phyloP scores from a whole-genome alignment of 2,888 invertebrate genomes.

The Eurytoma californica region DNA sequence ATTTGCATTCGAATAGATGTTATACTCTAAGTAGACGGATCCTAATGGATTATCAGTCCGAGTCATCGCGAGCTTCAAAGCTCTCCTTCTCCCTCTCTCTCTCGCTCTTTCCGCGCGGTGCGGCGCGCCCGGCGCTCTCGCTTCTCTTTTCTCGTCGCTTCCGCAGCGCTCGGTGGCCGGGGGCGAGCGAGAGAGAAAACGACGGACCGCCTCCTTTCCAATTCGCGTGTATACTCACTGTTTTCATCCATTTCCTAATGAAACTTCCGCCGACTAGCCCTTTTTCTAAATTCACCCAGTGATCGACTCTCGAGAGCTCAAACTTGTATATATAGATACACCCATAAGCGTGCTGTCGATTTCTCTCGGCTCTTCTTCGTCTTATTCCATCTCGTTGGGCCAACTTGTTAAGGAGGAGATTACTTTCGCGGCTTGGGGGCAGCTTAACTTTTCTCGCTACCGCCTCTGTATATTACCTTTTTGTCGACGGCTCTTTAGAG shows the following conservation, averaged over 20 bases:
- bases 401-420: conserved; percentile 44
- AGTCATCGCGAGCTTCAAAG: conserved; percentile 75
- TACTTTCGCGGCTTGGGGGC: conserved; percentile 37
- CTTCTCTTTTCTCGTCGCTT: conserved; percentile 54
- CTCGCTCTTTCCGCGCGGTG: conserved; percentile 58
- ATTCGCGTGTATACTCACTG: conserved; percentile 69
- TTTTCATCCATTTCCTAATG: conserved; percentile 73
- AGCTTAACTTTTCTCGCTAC: conserved; percentile 24
- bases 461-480: conserved; percentile 13
- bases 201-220: conserved; percentile 66
- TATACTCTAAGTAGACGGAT: conserved; percentile 75
- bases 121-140: conserved; percentile 9
- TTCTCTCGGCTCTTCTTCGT: not conserved
- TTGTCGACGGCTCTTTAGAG: not conserved
- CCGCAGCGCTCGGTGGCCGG: conserved; percentile 49
- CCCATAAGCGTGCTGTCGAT: not conserved
- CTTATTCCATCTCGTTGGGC: conserved; percentile 11
- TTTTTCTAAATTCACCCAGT: conserved; percentile 69
- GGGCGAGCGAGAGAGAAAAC: conserved; percentile 17
- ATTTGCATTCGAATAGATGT: conserved; percentile 76
- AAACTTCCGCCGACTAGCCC: conserved; percentile 67
- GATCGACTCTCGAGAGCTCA: conserved; percentile 59
- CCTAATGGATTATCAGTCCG: conserved; percentile 75
- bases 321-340: not conserved
- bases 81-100: conserved; percentile 65